phyloP scores from a whole-genome alignment of 2,888 invertebrate species.

The Meloe dianella region DNA sequence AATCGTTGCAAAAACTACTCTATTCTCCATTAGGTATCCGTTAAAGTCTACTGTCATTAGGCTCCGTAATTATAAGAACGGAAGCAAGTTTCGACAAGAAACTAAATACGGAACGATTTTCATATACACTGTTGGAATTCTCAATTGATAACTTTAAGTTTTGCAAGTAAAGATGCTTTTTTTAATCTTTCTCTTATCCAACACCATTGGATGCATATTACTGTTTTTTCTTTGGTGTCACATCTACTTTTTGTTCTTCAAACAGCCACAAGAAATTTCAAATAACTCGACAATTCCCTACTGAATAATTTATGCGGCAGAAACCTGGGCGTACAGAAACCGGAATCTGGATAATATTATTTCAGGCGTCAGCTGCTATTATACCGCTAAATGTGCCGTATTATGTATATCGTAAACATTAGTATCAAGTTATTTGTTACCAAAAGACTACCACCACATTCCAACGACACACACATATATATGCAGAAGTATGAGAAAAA shows the following conservation, averaged over 20 bases:
- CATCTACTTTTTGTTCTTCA: neutral
- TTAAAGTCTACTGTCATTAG: slow-evolving; percentile 22
- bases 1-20: slow-evolving; percentile 23
- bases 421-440: slow-evolving; percentile 46
- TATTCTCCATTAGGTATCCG: neutral
- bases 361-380: slow-evolving; percentile 44
- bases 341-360: slow-evolving; percentile 29
- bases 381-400: slow-evolving; percentile 45
- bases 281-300: neutral
- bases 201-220: too few relatives aligned
- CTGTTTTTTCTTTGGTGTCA: too few relatives aligned
- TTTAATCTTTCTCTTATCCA: too few relatives aligned
- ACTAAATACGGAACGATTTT: neutral
- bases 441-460: slow-evolving; percentile 22
- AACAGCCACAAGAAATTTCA: neutral
- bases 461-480: neutral
- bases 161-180: neutral
- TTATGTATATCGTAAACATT: slow-evolving; percentile 47
- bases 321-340: slow-evolving; percentile 19
- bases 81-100: neutral
- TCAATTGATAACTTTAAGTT: neutral
- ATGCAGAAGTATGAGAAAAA: neutral
- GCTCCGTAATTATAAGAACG: slow-evolving; percentile 17
- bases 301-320: slow-evolving; percentile 24
- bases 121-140: neutral